Evolutionary conservation across 2,888 invertebrate genomes (phyloP).

Genomic region (Ectropis crepuscularia): DNA sequence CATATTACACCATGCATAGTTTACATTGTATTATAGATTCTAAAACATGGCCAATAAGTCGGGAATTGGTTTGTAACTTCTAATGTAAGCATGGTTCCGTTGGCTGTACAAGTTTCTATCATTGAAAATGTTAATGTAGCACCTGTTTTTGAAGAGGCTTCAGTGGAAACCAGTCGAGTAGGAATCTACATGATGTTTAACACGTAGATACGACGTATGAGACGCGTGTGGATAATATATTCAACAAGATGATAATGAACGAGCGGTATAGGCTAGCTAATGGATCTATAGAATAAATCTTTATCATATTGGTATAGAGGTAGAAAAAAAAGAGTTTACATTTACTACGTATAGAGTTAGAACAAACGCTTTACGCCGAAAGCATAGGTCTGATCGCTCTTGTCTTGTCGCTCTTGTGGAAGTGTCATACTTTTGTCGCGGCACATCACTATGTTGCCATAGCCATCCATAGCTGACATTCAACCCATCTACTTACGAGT

Average conservation of each 20-base stretch:
- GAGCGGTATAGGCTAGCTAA: not conserved
- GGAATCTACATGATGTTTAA: slow-evolving; percentile 19
- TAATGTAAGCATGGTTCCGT: slow-evolving; percentile 6
- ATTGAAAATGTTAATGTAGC: slow-evolving; percentile 31
- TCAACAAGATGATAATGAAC: slow-evolving; percentile 8
- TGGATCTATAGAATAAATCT: no score
- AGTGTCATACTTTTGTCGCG: no score
- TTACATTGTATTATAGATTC: not conserved
- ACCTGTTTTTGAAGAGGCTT: slow-evolving; percentile 38
- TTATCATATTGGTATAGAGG: no score
- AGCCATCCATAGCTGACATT: no score
- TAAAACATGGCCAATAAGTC: not conserved
- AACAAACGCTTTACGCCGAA: no score
- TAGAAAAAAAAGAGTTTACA: no score
- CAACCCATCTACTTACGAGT: no score
- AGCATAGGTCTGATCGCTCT: no score
- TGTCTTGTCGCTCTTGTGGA: no score
- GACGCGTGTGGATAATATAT: slow-evolving; percentile 22
- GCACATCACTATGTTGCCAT: no score
- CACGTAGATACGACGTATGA: slow-evolving; percentile 7
- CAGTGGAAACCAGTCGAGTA: slow-evolving; percentile 31
- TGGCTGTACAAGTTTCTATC: slow-evolving; percentile 16
- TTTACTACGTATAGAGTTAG: no score
- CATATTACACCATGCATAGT: no score
- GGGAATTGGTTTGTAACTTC: not conserved